Conservation (phyloP, 2,113 vertebrate species). For the Cyprinodon tularosa region DNA sequence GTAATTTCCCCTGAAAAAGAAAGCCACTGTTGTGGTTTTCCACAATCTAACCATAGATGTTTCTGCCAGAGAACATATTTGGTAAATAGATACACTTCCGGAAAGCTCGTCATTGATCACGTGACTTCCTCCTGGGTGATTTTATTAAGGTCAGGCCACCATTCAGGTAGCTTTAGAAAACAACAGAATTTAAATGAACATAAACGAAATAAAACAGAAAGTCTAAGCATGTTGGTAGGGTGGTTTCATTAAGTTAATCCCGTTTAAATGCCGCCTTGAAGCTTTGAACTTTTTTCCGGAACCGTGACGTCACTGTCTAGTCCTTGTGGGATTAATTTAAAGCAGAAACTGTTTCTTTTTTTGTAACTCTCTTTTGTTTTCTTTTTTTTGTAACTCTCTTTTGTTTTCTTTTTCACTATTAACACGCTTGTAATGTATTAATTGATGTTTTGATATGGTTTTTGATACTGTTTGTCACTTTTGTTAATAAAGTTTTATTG, state of each 20-base stretch:
- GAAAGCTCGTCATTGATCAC: slow-evolving; percentile 1
- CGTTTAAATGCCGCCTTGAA: not conserved
- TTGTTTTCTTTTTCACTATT: no score
- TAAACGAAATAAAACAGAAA: not conserved
- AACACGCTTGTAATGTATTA: no score
- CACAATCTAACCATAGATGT: no score
- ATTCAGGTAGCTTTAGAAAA: not conserved
- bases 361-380: no score
- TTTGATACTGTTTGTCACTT: no score
- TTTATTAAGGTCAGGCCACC: not conserved
- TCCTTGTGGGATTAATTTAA: not conserved
- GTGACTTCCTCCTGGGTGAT: not conserved
- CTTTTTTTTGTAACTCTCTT: no score
- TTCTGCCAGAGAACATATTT: not conserved
- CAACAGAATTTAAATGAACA: not conserved
- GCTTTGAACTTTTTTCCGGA: not conserved
- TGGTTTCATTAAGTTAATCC: not conserved
- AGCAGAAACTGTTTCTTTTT: not conserved
- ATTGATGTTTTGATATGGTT: no score
- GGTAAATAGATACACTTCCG: not conserved
- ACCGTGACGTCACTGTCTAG: slow-evolving; percentile 6
- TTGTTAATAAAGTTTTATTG: no score
- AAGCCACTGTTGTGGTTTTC: no score
- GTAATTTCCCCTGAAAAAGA: no score
- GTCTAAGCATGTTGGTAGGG: not conserved